Evolutionary conservation across 2,888 invertebrate genomes (phyloP).

Genomic region (Mythimna loreyi): DNA sequence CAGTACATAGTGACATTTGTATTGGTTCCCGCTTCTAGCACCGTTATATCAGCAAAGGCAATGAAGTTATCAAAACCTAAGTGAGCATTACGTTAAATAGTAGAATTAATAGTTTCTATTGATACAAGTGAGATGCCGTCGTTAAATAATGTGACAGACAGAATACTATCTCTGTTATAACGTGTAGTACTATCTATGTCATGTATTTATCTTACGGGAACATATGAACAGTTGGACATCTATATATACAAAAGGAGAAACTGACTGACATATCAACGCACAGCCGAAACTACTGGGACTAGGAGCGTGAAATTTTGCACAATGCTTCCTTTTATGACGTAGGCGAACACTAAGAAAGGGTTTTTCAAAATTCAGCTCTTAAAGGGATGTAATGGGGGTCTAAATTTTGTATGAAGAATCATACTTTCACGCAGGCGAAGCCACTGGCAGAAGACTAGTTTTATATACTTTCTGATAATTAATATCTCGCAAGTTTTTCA

Average conservation of each 20-base stretch:
- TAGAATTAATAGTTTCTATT: slow-evolving; percentile 3
- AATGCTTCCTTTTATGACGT: no score
- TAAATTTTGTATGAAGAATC: no score
- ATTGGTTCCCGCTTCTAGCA: slow-evolving; percentile 1
- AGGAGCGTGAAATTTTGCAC: no score
- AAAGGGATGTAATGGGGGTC: no score
- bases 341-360: no score
- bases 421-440: no score
- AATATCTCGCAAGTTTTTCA: slow-evolving; percentile 19
- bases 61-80: slow-evolving; percentile 22
- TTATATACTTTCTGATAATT: slow-evolving; percentile 10
- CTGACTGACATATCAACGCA: no score
- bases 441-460: no score
- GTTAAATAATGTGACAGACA: slow-evolving; percentile 4
- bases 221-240: background rate
- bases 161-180: background rate
- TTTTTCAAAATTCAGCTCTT: no score
- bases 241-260: no score
- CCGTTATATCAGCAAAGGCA: slow-evolving; percentile 18
- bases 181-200: background rate
- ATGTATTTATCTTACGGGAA: background rate
- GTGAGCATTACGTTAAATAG: slow-evolving; percentile 10
- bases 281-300: no score
- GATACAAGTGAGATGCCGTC: background rate
- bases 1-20: background rate